These are phyloP conservation scores for Denticeps clupeoides DNA, from an alignment of 2,797 vertebrate genomes.

Conservation along the genomic window DNA sequence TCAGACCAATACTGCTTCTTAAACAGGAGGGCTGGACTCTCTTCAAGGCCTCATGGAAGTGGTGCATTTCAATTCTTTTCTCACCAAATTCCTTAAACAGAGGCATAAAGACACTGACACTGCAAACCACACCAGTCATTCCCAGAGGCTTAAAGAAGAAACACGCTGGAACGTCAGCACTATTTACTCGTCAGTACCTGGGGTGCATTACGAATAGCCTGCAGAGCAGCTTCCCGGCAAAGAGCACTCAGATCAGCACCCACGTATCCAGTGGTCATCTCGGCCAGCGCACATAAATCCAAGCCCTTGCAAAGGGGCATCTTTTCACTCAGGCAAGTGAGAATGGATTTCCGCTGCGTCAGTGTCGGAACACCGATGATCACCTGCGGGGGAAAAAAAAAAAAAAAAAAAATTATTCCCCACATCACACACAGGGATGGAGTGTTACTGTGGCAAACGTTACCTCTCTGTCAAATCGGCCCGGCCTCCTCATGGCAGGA, in stretches of 20 bases:
- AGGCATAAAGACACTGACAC: neutral
- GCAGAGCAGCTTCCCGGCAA: conserved; percentile 82
- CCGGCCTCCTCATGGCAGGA: conserved; percentile 79
- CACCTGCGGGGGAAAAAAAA: conserved; percentile 61
- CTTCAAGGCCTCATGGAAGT: conserved; percentile 78
- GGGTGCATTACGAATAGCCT: conserved; percentile 55
- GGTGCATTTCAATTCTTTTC: conserved; percentile 45
- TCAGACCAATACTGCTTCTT: conserved; percentile 69
- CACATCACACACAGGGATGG: neutral
- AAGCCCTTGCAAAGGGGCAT: conserved; percentile 65
- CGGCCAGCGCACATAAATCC: conserved; percentile 63
- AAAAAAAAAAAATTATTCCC: too few relatives aligned
- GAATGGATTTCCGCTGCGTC: conserved; percentile 70
- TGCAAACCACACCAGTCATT: too few relatives aligned
- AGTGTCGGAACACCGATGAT: conserved; percentile 77
- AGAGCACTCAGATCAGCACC: conserved; percentile 86
- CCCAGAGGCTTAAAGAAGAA: too few relatives aligned
- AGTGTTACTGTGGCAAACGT: neutral
- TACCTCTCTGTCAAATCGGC: conserved; percentile 90
- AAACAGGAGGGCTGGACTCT: conserved; percentile 73
- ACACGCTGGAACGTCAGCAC: too few relatives aligned
- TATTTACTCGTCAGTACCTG: conserved; percentile 50
- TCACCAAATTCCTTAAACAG: conserved; percentile 1
- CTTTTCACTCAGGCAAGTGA: conserved; percentile 61
- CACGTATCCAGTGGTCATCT: conserved; percentile 78